Percentiles rank a stretch among this genome's conserved stretches.
Conservation (phyloP, 2,888 invertebrate species). For the Emmelina monodactyla region DNA sequence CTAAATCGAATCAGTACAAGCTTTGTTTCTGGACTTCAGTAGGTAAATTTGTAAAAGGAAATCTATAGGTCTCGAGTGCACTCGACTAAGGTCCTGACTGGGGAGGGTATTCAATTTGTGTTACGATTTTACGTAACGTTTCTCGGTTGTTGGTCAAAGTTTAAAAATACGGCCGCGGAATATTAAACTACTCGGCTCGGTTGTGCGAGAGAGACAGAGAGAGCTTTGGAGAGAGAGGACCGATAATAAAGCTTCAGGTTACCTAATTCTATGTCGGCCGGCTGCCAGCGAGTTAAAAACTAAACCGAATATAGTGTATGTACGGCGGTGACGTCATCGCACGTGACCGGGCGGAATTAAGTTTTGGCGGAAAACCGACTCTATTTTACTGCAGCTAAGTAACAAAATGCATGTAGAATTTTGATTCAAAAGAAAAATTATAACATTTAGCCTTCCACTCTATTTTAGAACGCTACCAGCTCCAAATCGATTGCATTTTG, state of each 20-base stretch:
- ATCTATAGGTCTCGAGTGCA: slow-evolving; percentile 16
- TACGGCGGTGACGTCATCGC: slow-evolving; percentile 39
- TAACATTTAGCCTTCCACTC: no score
- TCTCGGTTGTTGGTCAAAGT: background rate
- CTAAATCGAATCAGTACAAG: slow-evolving; percentile 58
- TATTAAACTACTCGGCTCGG: background rate
- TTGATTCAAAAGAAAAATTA: no score
- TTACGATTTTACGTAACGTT: background rate
- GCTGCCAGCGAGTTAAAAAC: slow-evolving; percentile 49
- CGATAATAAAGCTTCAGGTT: slow-evolving; percentile 34
- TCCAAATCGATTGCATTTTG: no score
- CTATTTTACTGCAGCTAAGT: slow-evolving; percentile 1
- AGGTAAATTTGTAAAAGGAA: slow-evolving; percentile 35
- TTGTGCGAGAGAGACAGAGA: background rate
- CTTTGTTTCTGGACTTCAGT: slow-evolving; percentile 51
- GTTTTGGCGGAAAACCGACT: slow-evolving; percentile 38
- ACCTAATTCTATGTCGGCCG: slow-evolving; percentile 29
- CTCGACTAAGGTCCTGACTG: background rate
- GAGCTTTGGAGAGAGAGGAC: no score
- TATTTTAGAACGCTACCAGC: no score
- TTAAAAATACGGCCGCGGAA: background rate
- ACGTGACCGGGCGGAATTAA: slow-evolving; percentile 28
- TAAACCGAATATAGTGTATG: slow-evolving; percentile 57
- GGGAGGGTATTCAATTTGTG: background rate
- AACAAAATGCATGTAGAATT: no score